Evolutionary conservation across 1,140 invertebrate genomes (phyloP), one percentile per base, ranked within the genome.

Genomic region (Megalonaias nervosa): DNA sequence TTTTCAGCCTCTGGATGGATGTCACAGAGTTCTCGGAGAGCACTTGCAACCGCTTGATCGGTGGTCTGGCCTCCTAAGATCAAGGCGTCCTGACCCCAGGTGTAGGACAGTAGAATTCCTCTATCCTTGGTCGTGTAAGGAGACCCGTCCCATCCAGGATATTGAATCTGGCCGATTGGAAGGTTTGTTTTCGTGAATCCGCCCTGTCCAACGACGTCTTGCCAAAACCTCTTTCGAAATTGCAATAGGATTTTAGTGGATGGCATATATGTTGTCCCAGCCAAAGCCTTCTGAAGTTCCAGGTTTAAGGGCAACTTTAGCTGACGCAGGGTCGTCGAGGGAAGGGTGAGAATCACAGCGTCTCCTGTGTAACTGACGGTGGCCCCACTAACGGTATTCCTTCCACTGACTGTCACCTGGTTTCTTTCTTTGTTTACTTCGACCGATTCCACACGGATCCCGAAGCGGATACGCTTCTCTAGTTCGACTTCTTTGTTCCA

Each of bases 191-290:
- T 81, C 13, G 71, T 68, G 57, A 75, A 76, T 2, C 82, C 82
- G 17, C 82, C 82, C 62, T 79, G 68, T 19, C 69, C 73, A 19
- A 75, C 58, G 2, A 70, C 67, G 9, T 78, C 79, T 26, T 83
- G 72, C 82, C 82, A 83, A 64, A 83, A 83, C n/a, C 79, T 31
- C 12, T 58, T 74, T 48, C 59, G 61, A 26, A 73, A 83, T 31
- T 83, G 81, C 3, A 83, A 58, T 38, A 75, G 23, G 11, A 83
- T 58, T 62, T 79, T 83, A 31, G 79, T 81, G 0, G 79, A 68
- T 14, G 79, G 48, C 2, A 12, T 56, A 68, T 81, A 81, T 21
- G 69, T 19, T 17, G 79, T 64, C 23, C 58, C 55, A 12, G 65
- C 61, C 19, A 83, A 16, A 21, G 79, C 82, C 23, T 66, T 73